Evolutionary conservation across 2,888 invertebrate genomes (phyloP).

Genomic region (Acrobasis repandana): DNA sequence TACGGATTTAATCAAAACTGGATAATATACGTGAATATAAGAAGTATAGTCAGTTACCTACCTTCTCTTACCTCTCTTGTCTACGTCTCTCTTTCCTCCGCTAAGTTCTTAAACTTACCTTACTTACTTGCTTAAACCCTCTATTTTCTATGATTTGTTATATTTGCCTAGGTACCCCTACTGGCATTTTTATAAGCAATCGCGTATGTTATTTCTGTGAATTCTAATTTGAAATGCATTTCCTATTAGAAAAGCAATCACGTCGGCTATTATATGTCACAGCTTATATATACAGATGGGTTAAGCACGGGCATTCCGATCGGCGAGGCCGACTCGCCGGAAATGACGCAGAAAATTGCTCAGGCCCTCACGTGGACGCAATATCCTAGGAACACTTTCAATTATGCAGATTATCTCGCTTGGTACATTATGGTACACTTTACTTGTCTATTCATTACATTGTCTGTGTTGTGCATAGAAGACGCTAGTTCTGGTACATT

Average conservation of each 20-base stretch:
- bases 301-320: constrained; percentile 51
- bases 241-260: constrained; percentile 4
- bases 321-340: constrained; percentile 69
- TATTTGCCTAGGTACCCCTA: too few species aligned
- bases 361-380: constrained; percentile 76
- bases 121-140: too few species aligned
- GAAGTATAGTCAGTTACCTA: too few species aligned
- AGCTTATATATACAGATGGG: constrained; percentile 18
- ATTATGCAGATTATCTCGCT: constrained; percentile 79
- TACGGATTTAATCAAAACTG: too few species aligned
- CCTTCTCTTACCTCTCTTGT: too few species aligned
- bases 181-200: background rate
- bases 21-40: too few species aligned
- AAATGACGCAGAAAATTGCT: constrained; percentile 82
- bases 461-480: background rate
- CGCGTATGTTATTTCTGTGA: background rate
- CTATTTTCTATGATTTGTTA: too few species aligned
- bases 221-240: background rate
- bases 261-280: constrained; percentile 8
- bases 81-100: too few species aligned
- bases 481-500: background rate
- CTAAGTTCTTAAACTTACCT: too few species aligned
- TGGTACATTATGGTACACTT: constrained; percentile 39
- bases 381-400: constrained; percentile 78
- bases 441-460: constrained; percentile 20